Evolutionary conservation across 2,797 vertebrate species (phyloP).

Genomic region (Sternarchorhynchus goeldii): DNA sequence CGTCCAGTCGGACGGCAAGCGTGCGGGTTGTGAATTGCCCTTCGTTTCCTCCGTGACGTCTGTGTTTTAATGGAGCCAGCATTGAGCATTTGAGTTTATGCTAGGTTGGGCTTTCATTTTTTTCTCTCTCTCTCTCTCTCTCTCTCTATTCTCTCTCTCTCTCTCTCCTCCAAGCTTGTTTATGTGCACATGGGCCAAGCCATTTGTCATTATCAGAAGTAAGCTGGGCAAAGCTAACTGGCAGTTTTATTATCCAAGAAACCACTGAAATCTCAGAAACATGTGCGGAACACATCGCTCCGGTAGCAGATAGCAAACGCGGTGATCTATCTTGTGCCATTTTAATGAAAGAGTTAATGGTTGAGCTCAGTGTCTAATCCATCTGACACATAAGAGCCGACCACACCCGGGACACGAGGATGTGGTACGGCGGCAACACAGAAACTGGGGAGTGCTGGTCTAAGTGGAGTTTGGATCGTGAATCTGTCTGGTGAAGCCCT

Average conservation of each 20-base stretch:
- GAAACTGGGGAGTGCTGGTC: neutral
- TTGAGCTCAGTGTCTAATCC: constrained; percentile 14
- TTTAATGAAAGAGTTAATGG: constrained; percentile 16
- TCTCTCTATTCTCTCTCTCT: no score
- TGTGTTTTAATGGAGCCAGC: constrained; percentile 49
- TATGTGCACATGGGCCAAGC: constrained; percentile 28
- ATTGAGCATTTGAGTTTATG: constrained; percentile 18
- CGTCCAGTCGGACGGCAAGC: constrained; percentile 26
- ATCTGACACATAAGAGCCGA: neutral
- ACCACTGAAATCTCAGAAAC: constrained; percentile 38
- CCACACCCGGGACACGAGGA: neutral
- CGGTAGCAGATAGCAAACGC: constrained; percentile 5
- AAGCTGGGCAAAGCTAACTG: constrained; percentile 29
- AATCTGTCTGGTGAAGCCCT: neutral
- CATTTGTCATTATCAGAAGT: constrained; percentile 45
- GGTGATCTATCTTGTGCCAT: constrained; percentile 10
- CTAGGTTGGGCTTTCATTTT: neutral
- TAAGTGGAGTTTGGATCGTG: neutral
- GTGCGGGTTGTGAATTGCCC: constrained; percentile 54
- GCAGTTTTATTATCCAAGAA: constrained; percentile 50
- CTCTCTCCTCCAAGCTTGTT: constrained; percentile 1
- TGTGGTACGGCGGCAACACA: neutral
- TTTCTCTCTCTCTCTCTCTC: no score
- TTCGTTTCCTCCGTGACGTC: constrained; percentile 49
- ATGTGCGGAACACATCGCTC: constrained; percentile 1